Conservation (phyloP, 2,113 vertebrate genomes). For the Anguilla japonica region DNA sequence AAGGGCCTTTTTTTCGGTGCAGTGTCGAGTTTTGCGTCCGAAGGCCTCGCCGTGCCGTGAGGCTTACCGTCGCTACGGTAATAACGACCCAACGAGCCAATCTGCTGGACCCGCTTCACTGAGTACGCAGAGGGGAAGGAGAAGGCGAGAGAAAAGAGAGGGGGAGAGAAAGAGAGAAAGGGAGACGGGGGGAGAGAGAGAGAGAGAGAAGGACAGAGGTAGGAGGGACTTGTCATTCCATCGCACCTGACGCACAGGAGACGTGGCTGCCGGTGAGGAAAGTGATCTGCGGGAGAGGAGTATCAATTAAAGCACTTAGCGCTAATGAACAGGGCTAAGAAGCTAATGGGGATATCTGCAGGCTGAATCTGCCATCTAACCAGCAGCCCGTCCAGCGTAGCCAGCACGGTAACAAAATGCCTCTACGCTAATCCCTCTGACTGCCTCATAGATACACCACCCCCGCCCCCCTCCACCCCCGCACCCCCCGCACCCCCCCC, state of each 20-base stretch:
- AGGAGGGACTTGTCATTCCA: not conserved
- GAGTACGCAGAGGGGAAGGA: too few species aligned
- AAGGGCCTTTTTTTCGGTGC: not conserved
- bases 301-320: slow-evolving; percentile 74
- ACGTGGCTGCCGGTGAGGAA: slow-evolving; percentile 62
- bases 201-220: too few species aligned
- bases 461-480: not conserved
- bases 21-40: not conserved
- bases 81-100: too few species aligned
- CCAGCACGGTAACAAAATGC: slow-evolving; percentile 47
- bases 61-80: too few species aligned
- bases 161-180: too few species aligned
- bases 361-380: slow-evolving; percentile 62
- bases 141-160: too few species aligned
- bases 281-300: slow-evolving; percentile 68
- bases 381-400: slow-evolving; percentile 50
- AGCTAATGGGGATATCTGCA: slow-evolving; percentile 72
- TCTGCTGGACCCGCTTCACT: too few species aligned
- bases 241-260: slow-evolving; percentile 43
- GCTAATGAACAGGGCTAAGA: slow-evolving; percentile 68
- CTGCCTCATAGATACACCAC: not conserved
- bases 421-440: slow-evolving; percentile 45
- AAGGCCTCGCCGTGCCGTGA: not conserved
- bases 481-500: too few species aligned
- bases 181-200: too few species aligned